Percentiles rank a stretch among this genome's conserved stretches.
Conservation (phyloP, 2,888 invertebrate species). For the Lochmaea crataegi region DNA sequence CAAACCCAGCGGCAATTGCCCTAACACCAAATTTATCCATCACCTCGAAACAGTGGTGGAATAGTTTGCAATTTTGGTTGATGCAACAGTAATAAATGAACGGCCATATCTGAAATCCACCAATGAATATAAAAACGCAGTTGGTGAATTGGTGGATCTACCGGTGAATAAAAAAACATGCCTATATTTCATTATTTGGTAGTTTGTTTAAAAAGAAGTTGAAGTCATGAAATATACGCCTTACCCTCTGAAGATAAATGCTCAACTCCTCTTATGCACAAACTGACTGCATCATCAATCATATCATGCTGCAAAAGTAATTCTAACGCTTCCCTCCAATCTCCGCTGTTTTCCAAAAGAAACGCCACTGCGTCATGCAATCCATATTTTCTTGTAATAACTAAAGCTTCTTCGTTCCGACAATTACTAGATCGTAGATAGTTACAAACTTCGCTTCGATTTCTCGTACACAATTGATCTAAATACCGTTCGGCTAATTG, state of each 20-base stretch:
- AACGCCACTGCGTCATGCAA: constrained; percentile 77
- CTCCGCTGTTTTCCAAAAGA: constrained; percentile 80
- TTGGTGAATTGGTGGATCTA: no score
- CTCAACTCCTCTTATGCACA: constrained; percentile 66
- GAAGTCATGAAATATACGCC: no score
- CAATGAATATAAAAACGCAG: no score
- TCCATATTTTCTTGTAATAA: constrained; percentile 73
- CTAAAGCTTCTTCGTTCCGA: constrained; percentile 72
- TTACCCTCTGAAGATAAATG: constrained; percentile 61
- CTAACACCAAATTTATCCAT: no score
- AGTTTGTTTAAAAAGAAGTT: no score
- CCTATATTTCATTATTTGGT: no score
- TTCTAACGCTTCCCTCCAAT: constrained; percentile 78
- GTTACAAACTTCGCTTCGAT: constrained; percentile 67
- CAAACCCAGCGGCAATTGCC: no score
- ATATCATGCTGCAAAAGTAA: constrained; percentile 67
- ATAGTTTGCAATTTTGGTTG: no score
- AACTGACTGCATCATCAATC: constrained; percentile 59
- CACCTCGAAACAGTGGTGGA: no score
- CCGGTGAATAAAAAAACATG: no score
- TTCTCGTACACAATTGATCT: constrained; percentile 72
- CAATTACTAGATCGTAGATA: constrained; percentile 66
- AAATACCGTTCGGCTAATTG: constrained; percentile 72
- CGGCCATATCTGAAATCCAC: no score
- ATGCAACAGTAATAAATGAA: no score